phyloP scores from a whole-genome alignment of 1,140 invertebrate species.

The Neotoxoptera formosana region DNA sequence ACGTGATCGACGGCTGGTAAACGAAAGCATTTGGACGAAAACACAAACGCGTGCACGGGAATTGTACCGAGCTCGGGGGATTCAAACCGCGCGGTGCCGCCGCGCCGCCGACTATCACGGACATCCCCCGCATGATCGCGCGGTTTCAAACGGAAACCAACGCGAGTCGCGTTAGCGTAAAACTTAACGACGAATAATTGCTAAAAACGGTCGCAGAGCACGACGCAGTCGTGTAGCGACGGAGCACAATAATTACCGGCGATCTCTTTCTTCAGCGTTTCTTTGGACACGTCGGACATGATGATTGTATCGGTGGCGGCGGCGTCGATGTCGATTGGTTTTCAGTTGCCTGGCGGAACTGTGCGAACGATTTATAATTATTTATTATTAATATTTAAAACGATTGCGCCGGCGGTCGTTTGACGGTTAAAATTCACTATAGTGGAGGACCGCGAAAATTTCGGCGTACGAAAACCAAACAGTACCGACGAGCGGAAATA shows the following conservation, averaged over 20 bases:
- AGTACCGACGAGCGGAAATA: not conserved
- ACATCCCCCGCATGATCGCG: not conserved
- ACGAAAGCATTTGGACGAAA: not conserved
- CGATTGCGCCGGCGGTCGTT: not conserved
- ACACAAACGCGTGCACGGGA: not conserved
- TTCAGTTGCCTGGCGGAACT: not conserved
- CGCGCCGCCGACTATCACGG: not conserved
- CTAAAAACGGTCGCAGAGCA: not conserved
- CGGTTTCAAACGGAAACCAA: not conserved
- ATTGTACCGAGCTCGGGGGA: too few species aligned
- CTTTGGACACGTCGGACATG: slow-evolving; percentile 75
- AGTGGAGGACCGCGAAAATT: not conserved
- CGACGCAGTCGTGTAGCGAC: too few species aligned
- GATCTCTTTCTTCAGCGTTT: slow-evolving; percentile 75
- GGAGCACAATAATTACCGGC: slow-evolving; percentile 67
- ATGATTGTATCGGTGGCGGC: not conserved
- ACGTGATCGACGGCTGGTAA: not conserved
- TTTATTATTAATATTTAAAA: not conserved
- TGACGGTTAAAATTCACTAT: not conserved
- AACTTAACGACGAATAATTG: not conserved
- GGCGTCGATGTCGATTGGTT: not conserved
- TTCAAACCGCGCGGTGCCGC: not conserved
- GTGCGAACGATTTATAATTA: not conserved
- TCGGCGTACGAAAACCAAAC: not conserved
- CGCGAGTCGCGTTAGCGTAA: not conserved